These are phyloP conservation scores for Pimpla rufipes DNA, from an alignment of 2,888 invertebrate species.

Conservation along the genomic window DNA sequence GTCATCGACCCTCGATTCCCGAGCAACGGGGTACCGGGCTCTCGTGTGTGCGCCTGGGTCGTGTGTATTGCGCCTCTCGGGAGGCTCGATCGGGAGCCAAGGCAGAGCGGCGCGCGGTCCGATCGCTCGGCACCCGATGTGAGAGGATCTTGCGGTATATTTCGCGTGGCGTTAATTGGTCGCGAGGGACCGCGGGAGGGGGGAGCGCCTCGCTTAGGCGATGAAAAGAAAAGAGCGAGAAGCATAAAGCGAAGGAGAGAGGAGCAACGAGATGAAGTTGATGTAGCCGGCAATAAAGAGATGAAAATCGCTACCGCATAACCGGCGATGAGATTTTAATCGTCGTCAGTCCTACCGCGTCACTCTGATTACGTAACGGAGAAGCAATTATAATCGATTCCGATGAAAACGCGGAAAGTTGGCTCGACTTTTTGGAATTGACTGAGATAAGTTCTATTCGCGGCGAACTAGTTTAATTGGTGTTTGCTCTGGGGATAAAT, in stretches of 20 bases:
- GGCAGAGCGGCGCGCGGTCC: conserved; percentile 24
- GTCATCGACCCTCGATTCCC: conserved; percentile 64
- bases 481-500: background rate
- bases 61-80: conserved; percentile 24
- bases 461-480: background rate
- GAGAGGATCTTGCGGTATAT: conserved; percentile 70
- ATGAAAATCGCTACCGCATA: conserved; percentile 28
- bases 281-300: conserved; percentile 21
- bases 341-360: conserved; percentile 15
- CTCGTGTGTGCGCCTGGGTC: conserved; percentile 29
- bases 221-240: background rate
- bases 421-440: background rate
- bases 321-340: conserved; percentile 36
- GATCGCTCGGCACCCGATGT: conserved; percentile 54
- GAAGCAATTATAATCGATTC: conserved; percentile 35
- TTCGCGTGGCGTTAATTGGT: conserved; percentile 72
- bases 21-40: conserved; percentile 64
- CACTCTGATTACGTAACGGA: conserved; percentile 30
- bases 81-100: conserved; percentile 28
- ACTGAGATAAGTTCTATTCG: background rate
- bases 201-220: background rate
- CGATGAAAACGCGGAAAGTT: background rate
- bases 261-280: conserved; percentile 4
- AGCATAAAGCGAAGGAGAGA: background rate
- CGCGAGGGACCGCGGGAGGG: conserved; percentile 41